Evolutionary conservation across 2,113 vertebrate genomes (phyloP), one percentile per base, ranked within the genome.

Genomic region (Zootoca vivipara): DNA sequence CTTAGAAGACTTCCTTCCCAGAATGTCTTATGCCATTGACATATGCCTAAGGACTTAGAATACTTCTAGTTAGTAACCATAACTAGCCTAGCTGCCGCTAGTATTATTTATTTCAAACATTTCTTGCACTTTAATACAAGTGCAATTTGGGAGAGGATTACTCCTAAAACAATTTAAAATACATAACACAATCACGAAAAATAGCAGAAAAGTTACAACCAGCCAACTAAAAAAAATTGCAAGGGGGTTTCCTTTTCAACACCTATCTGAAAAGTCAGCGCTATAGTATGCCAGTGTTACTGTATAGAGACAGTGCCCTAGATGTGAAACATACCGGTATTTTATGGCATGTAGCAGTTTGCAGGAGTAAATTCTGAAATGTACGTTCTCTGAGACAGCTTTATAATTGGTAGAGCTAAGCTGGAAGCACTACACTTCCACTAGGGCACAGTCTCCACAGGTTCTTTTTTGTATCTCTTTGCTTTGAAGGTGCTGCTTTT

Each of bases 281-380:
- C 74, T 22, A 91, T 15, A 62, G 73, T 46, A 65, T 86, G 78
- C 35, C 0, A 0, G 13, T 83, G 46, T 85, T 87, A 85, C 87
- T 90, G n/a, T n/a, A 83, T 26, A 93, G 78, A 90, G 83, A 87
- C 12, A 0, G 83, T 84, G 78, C 1, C 52, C 73, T 40, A 22
- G 52, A 30, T 89, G 78, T 65, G 69, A 67, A 64, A 89, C 0
- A 1, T 56, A n/a, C n/a, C n/a, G n/a, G n/a, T n/a, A 40, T 62
- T 87, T 85, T 73, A 78, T 58, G 80, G 64, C 56, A 86, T 42
- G 78, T 78, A 92, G 69, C 42, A 92, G 13, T 42, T 72, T 79
- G 40, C 77, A 52, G 0, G 3, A 87, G 75, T 64, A n/a, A 85
- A 82, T 70, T 58, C 80, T 90, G 77, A 78, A 33, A 80, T 85